Conservation (phyloP, 2,888 invertebrate species). For the Escarpia spicata region DNA sequence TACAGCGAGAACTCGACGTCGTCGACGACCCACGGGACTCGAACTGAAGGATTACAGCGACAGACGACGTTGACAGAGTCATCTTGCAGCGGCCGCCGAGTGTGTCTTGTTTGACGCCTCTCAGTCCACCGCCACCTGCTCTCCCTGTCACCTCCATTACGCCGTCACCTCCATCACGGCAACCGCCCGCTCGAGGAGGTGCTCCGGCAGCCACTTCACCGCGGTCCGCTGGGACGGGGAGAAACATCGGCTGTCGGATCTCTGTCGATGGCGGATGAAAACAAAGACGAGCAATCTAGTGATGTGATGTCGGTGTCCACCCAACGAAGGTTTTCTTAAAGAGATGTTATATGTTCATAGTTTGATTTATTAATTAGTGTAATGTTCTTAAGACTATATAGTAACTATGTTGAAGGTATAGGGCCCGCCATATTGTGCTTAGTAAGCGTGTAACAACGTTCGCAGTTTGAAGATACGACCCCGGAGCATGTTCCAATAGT, state of each 20-base stretch:
- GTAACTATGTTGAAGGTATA: too few relatives aligned
- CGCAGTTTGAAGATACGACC: too few relatives aligned
- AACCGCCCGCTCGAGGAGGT: neutral
- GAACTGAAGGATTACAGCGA: neutral
- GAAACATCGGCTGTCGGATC: neutral
- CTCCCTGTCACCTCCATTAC: neutral
- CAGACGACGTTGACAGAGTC: neutral
- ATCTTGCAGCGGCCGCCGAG: neutral
- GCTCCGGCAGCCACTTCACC: neutral
- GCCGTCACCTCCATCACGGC: neutral
- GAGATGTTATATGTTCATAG: too few relatives aligned
- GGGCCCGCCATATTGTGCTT: too few relatives aligned
- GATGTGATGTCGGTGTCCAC: too few relatives aligned
- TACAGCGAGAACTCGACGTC: neutral
- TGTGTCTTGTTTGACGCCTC: neutral
- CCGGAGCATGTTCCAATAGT: too few relatives aligned
- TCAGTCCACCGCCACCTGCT: neutral
- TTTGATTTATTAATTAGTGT: too few relatives aligned
- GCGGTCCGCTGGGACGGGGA: neutral
- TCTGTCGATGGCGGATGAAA: conserved; percentile 71
- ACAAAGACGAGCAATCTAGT: conserved; percentile 76
- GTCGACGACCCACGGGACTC: neutral
- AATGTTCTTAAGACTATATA: too few relatives aligned
- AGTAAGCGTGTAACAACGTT: too few relatives aligned
- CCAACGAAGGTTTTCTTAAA: too few relatives aligned